Conservation (phyloP, 1,140 invertebrate species). For the Drosophila eugracilis region DNA sequence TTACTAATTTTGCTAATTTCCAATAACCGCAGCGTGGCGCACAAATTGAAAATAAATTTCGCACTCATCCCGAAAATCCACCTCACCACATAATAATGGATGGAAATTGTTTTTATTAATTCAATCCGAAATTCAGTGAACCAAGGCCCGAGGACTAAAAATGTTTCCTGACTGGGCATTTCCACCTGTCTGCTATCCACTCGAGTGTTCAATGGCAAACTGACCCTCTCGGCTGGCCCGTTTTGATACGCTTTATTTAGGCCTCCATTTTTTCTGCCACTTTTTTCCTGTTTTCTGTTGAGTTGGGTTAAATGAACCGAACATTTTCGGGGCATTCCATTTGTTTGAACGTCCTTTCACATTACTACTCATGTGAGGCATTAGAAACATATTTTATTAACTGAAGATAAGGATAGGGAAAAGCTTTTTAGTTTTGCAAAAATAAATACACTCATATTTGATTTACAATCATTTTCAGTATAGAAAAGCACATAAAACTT, state of each 20-base stretch:
- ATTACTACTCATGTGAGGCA: slow-evolving; percentile 39
- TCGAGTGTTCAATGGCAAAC: slow-evolving; percentile 64
- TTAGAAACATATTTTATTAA: slow-evolving; percentile 35
- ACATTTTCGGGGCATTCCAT: slow-evolving; percentile 64
- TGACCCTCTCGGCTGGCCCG: slow-evolving; percentile 32
- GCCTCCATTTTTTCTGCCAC: slow-evolving; percentile 13
- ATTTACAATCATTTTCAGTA: too few relatives aligned
- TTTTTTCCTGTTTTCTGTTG: slow-evolving; percentile 26
- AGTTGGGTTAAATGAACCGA: slow-evolving; percentile 60
- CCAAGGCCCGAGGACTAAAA: slow-evolving; percentile 55
- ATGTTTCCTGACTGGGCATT: slow-evolving; percentile 24
- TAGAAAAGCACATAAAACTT: too few relatives aligned
- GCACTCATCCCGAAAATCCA: slow-evolving; percentile 29
- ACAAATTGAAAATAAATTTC: slow-evolving; percentile 69
- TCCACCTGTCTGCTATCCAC: slow-evolving; percentile 59
- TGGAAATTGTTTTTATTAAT: slow-evolving; percentile 79
- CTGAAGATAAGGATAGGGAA: too few relatives aligned
- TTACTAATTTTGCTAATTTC: slow-evolving; percentile 15
- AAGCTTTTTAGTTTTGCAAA: too few relatives aligned
- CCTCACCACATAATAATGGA: slow-evolving; percentile 33
- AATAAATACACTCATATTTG: too few relatives aligned
- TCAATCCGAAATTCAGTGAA: slow-evolving; percentile 68
- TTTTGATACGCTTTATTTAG: slow-evolving; percentile 45
- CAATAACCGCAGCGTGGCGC: slow-evolving; percentile 43
- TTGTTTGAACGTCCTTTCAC: slow-evolving; percentile 28